A percentile compares a stretch with the other conserved stretches of the same genome.
phyloP scores from a whole-genome alignment of 2,113 vertebrate genomes.

The Takifugu bimaculatus region DNA sequence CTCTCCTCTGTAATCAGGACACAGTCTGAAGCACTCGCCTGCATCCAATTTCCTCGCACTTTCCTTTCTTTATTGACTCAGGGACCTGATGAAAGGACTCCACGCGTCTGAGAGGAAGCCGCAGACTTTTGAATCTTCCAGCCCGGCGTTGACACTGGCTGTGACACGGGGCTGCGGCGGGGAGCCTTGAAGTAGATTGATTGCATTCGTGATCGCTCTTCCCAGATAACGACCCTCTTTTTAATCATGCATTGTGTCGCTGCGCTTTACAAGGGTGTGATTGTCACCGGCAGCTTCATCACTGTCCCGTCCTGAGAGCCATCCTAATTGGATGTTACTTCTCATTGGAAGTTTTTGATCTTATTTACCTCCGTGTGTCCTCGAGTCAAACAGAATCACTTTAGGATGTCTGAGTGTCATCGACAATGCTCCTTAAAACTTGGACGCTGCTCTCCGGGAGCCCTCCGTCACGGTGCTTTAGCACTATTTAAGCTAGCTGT shows the following conservation, averaged over 20 bases:
- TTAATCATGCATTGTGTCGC: constrained; percentile 64
- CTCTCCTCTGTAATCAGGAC: constrained; percentile 54
- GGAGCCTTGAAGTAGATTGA: constrained; percentile 65
- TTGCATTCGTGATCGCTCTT: constrained; percentile 64
- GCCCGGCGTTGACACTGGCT: constrained; percentile 35
- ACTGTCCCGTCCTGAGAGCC: constrained; percentile 62
- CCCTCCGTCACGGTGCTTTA: too few relatives aligned
- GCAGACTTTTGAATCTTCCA: constrained; percentile 26
- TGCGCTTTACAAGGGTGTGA: constrained; percentile 63
- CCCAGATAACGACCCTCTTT: constrained; percentile 66
- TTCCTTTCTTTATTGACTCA: constrained; percentile 52
- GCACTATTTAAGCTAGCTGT: too few relatives aligned
- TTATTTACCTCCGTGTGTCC: constrained; percentile 37
- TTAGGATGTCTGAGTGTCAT: not conserved
- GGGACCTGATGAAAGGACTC: constrained; percentile 40
- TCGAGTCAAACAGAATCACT: constrained; percentile 8
- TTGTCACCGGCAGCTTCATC: constrained; percentile 65
- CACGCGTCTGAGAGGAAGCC: constrained; percentile 37
- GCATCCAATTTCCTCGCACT: constrained; percentile 50
- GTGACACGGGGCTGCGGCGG: constrained; percentile 32
- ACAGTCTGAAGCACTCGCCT: constrained; percentile 44
- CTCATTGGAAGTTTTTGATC: constrained; percentile 35
- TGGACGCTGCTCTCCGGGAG: too few relatives aligned
- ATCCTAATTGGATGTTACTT: constrained; percentile 46
- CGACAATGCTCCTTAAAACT: too few relatives aligned